phyloP scores from a whole-genome alignment of 1,140 invertebrate genomes.

The Dolichoris vasculosae region DNA sequence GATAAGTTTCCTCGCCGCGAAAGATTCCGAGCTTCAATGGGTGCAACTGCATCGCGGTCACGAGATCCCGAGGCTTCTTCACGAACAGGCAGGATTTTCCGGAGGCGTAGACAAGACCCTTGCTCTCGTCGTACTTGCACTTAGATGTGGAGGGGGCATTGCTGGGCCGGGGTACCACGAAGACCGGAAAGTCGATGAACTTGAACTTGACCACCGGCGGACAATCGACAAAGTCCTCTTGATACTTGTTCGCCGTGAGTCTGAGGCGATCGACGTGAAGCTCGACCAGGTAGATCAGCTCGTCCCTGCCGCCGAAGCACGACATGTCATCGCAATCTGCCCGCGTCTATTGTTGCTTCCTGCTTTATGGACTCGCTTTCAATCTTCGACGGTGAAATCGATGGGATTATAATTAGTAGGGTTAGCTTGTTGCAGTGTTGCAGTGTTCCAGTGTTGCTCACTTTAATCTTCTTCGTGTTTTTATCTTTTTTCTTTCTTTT shows the following conservation, averaged over 20 bases:
- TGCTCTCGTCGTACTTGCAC: conserved; percentile 41
- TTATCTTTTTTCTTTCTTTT: background rate
- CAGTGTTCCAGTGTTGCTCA: no score
- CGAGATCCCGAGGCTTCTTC: conserved; percentile 63
- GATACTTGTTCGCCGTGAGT: conserved; percentile 61
- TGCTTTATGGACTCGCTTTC: background rate
- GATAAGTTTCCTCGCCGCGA: conserved; percentile 66
- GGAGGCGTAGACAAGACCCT: conserved; percentile 60
- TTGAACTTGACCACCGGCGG: conserved; percentile 65
- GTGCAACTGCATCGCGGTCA: conserved; percentile 60
- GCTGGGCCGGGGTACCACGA: conserved; percentile 57
- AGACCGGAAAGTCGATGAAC: conserved; percentile 68
- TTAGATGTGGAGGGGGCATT: no score
- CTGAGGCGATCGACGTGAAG: conserved; percentile 65
- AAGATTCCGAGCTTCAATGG: conserved; percentile 66
- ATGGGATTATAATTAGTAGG: conserved; percentile 14
- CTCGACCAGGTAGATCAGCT: conserved; percentile 67
- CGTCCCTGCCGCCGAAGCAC: conserved; percentile 65
- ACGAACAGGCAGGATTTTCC: conserved; percentile 68
- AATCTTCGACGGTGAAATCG: background rate
- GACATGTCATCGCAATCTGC: conserved; percentile 60
- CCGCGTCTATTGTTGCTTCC: conserved; percentile 5
- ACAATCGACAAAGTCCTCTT: conserved; percentile 60
- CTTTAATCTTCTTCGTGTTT: background rate
- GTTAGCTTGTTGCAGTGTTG: background rate